Evolutionary conservation across 1,140 invertebrate genomes (phyloP), one percentile per base, ranked within the genome.

Genomic region (Aphaenogaster rudis): DNA sequence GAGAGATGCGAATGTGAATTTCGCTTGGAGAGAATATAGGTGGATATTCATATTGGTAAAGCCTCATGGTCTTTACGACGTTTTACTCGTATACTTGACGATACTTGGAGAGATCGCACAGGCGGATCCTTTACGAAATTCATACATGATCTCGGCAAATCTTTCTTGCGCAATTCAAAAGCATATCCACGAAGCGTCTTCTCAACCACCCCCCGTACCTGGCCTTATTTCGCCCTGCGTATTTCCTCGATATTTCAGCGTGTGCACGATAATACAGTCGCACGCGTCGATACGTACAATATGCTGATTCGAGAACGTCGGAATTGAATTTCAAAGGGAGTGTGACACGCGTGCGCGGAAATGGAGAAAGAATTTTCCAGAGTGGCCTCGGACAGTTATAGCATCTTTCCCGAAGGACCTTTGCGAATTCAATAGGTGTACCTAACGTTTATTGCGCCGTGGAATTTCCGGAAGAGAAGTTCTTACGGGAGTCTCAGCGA

Each of bases 251-350:
- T 84, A 76, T 76, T 50, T 76, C 69, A 74, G 13, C 13, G 21
- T 80, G 59, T 36, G 54, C 67, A 50, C 64, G 52, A 79, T 74
- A 71, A 87, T 82, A 64, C 57, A 82, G 54, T 67, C 71, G 76
- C 59, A 39, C 71, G 74, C 67, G 67, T 52, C 79, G 79, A 71
- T 86, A 67, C 52, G 64, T 86, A 78, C 64, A 45, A 81, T 82
- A 84, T 87, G 86, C 67, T 82, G 86, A 74, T 54, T 87, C 67
- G 79, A 84, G 72, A 63, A 64, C 9, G 42, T 45, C 39, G 57
- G 71, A 87, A 84, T 76, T 87, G 86, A 87, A 84, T 87, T 84
- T 84, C 79, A 87, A 87, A 74, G 45, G 59, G 15, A 84, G 42
- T 36, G 48, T 39, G 57, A 61, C 69, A 45, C 63, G 52, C 61